Evolutionary conservation across 2,113 vertebrate genomes (phyloP), one percentile per base, ranked within the genome.

Genomic region (Melanerpes formicivorus): DNA sequence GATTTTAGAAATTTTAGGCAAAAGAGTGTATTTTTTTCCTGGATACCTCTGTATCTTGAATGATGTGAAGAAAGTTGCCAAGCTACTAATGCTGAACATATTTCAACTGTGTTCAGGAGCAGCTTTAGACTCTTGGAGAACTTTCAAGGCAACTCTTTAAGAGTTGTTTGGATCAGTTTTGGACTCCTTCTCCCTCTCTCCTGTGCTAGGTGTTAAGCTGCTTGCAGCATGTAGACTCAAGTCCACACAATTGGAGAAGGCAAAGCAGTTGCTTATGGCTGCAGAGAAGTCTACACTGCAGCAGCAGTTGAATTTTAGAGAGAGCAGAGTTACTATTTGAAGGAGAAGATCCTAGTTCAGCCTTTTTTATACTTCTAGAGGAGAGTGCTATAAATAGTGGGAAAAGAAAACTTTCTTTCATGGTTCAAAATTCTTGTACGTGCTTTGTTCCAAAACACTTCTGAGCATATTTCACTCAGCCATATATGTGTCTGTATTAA

Each of bases 401-500:
- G 2, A 74, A 85, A 94, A 94, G 89, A 95, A 95, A 96, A 96
- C 91, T 96, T 96, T 96, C 82, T 95, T 94, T 85, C 94, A 46
- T 87, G 80, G 60, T 94, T 67, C 84, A 97, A 84, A 95, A 96
- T 77, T 95, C 90, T 85, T 93, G 65, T 73, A 91, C 7, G 1
- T 92, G 88, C 94, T 96, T 92, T 95, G 83, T 96, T 95, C 92
- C 96, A 95, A 92, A 94, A 96, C 95, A 88, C 95, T 96, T 94
- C 87, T 93, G 91, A 94, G 94, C 93, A 96, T 95, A 96, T 96
- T 96, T 96, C 95, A 72, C 93, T 92, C 95, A 95, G 79, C 92
- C 95, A 83, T 96, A 23, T 90, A 95, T 96, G 87, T 96, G 94
- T 95, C 95, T 94, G 93, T 95, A 94, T 94, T 96, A 96, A 96